A percentile compares a stretch with the other conserved stretches of the same genome.
Evolutionary conservation across 1,140 invertebrate genomes (phyloP).

Genomic region (Metaphire vulgaris): DNA sequence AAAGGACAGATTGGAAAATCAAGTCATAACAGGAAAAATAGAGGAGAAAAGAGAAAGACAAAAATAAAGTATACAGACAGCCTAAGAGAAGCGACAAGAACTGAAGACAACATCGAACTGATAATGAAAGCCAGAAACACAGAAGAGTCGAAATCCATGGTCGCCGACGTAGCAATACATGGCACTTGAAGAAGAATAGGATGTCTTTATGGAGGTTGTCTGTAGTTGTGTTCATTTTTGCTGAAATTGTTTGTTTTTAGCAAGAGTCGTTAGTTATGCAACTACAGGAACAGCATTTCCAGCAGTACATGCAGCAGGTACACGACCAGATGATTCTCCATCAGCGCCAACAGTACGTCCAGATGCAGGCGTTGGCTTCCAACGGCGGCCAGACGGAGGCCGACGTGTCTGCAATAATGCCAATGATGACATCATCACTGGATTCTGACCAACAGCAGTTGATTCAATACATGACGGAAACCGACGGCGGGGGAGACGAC

Average conservation of each 20-base stretch:
- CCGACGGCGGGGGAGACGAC: neutral
- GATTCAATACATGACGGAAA: neutral
- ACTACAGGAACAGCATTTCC: slow-evolving; percentile 93
- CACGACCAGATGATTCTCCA: slow-evolving; percentile 56
- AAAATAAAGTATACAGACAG: no score
- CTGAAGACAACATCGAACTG: no score
- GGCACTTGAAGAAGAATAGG: no score
- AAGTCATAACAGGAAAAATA: no score
- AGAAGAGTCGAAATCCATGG: no score
- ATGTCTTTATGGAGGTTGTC: no score
- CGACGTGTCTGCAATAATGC: neutral
- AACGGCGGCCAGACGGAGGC: neutral
- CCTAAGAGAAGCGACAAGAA: no score
- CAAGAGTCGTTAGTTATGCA: slow-evolving; percentile 86
- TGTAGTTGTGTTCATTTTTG: no score
- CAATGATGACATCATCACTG: neutral
- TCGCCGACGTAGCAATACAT: no score
- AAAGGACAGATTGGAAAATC: no score
- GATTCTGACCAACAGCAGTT: neutral
- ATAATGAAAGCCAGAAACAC: no score
- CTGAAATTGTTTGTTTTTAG: slow-evolving; percentile 56
- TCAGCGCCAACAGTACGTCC: slow-evolving; percentile 43
- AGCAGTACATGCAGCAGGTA: slow-evolving; percentile 90
- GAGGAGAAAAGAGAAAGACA: no score
- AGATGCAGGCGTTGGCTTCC: neutral